These are phyloP conservation scores for Lymantria monacha DNA, from an alignment of 2,888 invertebrate species.

Conservation along the genomic window DNA sequence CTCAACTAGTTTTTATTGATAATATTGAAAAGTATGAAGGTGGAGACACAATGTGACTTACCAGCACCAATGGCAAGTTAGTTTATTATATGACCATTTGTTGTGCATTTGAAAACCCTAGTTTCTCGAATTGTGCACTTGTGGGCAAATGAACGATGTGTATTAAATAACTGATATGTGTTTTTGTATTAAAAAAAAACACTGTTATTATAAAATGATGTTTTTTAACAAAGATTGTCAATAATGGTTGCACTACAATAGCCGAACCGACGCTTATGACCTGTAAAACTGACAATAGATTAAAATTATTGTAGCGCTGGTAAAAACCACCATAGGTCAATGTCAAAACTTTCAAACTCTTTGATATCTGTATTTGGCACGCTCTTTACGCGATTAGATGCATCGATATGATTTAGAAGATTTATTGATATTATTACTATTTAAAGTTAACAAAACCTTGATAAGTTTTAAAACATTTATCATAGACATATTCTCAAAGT, in stretches of 20 bases:
- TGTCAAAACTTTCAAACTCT: constrained; percentile 29
- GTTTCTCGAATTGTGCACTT: too few species aligned
- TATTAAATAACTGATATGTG: not conserved
- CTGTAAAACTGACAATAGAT: constrained; percentile 29
- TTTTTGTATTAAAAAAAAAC: too few species aligned
- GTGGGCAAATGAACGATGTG: too few species aligned
- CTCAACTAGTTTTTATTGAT: too few species aligned
- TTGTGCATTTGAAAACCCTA: too few species aligned
- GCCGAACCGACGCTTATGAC: constrained; percentile 24
- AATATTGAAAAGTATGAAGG: too few species aligned
- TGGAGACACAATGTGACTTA: too few species aligned
- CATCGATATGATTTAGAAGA: constrained; percentile 14
- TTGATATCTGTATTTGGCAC: constrained; percentile 27
- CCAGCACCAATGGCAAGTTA: too few species aligned
- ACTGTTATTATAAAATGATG: not conserved
- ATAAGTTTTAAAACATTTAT: too few species aligned
- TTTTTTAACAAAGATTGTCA: constrained; percentile 39
- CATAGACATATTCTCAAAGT: too few species aligned
- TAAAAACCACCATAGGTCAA: constrained; percentile 31
- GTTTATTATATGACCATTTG: too few species aligned
- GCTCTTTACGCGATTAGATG: constrained; percentile 14
- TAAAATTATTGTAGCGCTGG: constrained; percentile 27
- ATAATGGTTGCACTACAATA: constrained; percentile 40
- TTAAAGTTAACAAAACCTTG: not conserved
- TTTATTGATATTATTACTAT: constrained; percentile 13